Base-by-base conservation (phyloP, 2,113 vertebrate genomes). In the Bothrops jararaca region DNA sequence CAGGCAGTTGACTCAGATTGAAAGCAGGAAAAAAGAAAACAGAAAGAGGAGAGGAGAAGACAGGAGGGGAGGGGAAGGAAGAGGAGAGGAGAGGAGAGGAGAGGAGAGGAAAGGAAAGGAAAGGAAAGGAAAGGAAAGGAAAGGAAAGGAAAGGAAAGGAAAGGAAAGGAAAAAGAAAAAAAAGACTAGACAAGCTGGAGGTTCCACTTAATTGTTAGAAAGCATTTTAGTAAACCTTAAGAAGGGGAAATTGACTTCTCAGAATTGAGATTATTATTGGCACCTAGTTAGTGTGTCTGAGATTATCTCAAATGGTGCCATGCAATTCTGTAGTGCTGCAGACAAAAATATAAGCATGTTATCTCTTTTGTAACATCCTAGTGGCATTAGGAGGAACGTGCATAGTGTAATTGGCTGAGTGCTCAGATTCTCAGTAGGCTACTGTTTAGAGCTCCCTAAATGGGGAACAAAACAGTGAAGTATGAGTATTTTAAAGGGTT, bases 81-180 rank as follows among this genome's bases (percentile, higher is more conserved):
- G 0, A 15, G 4, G 12, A 29, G 3, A 13, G 2, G 2, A 34
- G 5, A 69, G n/a, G 64, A n/a, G 1, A 0, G 29, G 29, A n/a
- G 4, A 4, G 12, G 29, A 29, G 4, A 54, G 13, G 48, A 50
- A 0, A 29, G 10, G 58, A 34, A 2, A 34, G n/a, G 29, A 60
- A 1, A 29, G 10, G 29, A 69, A 1, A 69, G 4, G 60, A 64
- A 2, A 69, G 29, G 4, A n/a, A 13, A 64, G 3, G 10, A 29
- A 29, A 64, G 3, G 48, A 50, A 50, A 50, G 48, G 48, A 50
- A 50, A 50, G 48, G 48, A 56, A 56, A 56, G 18, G 54, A 53
- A 15, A 34, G 1, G 29, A 12, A 29, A 13, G 2, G 2, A 34
- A 74, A 69, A 13, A 69, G 29, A 39, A 0, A 34, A 69, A n/a